Percentiles rank a stretch among this genome's conserved stretches.
Evolutionary conservation across 1,140 invertebrate species (phyloP).

Genomic region (Cydia fagiglandana): DNA sequence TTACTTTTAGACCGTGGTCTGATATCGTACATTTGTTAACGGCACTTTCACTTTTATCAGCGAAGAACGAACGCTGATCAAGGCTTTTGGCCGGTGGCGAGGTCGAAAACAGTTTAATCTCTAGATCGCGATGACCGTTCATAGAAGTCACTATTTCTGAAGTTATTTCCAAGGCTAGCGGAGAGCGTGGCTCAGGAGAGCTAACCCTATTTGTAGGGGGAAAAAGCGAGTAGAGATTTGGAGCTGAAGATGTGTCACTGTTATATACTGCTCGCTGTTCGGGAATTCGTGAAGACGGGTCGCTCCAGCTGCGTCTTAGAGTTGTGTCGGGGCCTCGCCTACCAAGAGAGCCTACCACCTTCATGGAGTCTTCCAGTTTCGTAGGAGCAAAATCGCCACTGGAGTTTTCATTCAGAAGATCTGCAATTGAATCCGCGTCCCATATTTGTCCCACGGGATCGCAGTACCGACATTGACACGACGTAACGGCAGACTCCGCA

Average conservation of each 20-base stretch:
- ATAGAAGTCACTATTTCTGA: constrained; percentile 88
- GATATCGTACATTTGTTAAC: constrained; percentile 66
- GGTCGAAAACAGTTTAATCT: constrained; percentile 87
- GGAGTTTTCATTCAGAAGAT: constrained; percentile 70
- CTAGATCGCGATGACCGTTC: constrained; percentile 87
- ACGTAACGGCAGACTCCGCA: constrained; percentile 75
- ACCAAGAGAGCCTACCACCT: constrained; percentile 67
- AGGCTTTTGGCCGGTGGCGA: constrained; percentile 74
- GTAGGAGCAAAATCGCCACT: constrained; percentile 73
- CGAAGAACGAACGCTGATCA: constrained; percentile 71
- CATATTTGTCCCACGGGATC: constrained; percentile 88
- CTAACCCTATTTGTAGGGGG: constrained; percentile 77
- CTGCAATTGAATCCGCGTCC: constrained; percentile 82
- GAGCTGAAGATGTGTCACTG: constrained; percentile 64
- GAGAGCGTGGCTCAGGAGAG: constrained; percentile 66
- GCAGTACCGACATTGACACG: constrained; percentile 90
- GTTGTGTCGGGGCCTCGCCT: constrained; percentile 70
- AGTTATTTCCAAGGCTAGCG: constrained; percentile 82
- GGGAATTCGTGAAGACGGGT: constrained; percentile 76
- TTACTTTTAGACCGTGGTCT: constrained; percentile 62
- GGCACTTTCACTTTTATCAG: constrained; percentile 74
- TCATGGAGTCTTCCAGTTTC: constrained; percentile 74
- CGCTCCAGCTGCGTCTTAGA: constrained; percentile 82
- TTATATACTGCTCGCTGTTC: constrained; percentile 61
- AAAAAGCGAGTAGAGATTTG: constrained; percentile 77